Evolutionary conservation across 2,888 invertebrate genomes (phyloP), one percentile per base, ranked within the genome.

Genomic region (Agriotes lineatus): DNA sequence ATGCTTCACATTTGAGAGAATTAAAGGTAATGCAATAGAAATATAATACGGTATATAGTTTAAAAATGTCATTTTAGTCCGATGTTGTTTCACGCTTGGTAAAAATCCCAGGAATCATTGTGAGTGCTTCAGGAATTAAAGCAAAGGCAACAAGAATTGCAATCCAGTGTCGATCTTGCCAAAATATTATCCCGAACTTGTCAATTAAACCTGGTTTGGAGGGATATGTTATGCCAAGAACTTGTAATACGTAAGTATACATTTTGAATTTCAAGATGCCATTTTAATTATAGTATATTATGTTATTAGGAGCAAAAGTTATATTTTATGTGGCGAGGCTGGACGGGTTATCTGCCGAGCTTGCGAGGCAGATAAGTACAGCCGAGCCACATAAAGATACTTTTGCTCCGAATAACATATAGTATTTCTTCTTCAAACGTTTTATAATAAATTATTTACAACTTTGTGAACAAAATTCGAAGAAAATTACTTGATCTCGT

Each of bases 131-230:
- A 0, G 95, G 95, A 10, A 95, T 99, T 69, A 93, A 93, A 84
- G 94, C 98, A 0, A 99, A 99, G 84, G 99, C 99, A 0, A 97
- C 95, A 0, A 92, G 91, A 79, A 95, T 99, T 80, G 93, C 97
- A 0, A 93, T 99, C 67, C 98, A 99, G 85, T 99, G 99, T 81
- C 90, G 97, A 25, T 93, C 95, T 12, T 99, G 99, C 80, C 91
- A 93, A 75, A 96, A 93, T 80, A 88, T 95, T 2, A 91, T 98
- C 67, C 91, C 95, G 0, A 96, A 99, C 83, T 88, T 99, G 60
- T 87, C 91, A 20, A 93, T 99, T 0, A 96, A 95, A 81, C 96
- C 98, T 5, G 99, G 99, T 0, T 85, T 99, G 4, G 99, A 99
- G 80, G 99, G 99, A 0, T 98, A 96, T 86, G 90, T 94, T 0